phyloP scores from a whole-genome alignment of 2,797 vertebrate genomes.

The Sebastes itinus region DNA sequence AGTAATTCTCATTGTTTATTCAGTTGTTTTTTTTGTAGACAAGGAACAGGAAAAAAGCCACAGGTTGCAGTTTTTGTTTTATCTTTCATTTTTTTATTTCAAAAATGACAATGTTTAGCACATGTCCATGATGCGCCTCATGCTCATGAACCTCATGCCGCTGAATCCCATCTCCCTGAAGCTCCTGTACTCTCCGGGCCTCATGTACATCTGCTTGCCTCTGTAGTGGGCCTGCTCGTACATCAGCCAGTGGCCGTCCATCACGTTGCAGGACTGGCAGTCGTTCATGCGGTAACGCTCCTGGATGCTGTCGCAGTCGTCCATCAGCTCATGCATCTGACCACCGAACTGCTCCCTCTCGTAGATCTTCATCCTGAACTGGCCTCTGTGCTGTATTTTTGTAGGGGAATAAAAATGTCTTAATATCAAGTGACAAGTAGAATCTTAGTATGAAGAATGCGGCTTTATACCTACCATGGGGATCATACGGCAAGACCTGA shows the following conservation, averaged over 20 bases:
- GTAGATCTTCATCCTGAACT: slow-evolving; percentile 62
- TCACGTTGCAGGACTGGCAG: slow-evolving; percentile 68
- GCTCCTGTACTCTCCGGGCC: slow-evolving; percentile 74
- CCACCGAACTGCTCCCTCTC: slow-evolving; percentile 72
- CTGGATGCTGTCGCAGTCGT: slow-evolving; percentile 69
- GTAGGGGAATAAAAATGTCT: neutral
- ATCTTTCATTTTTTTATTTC: slow-evolving; percentile 32
- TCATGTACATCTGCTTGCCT: slow-evolving; percentile 72
- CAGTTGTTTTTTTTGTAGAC: neutral
- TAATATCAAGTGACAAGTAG: neutral
- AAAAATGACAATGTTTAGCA: slow-evolving; percentile 19
- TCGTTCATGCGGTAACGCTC: slow-evolving; percentile 69
- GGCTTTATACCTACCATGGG: slow-evolving; percentile 22
- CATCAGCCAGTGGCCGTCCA: slow-evolving; percentile 73
- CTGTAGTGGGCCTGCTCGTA: slow-evolving; percentile 68
- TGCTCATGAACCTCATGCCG: slow-evolving; percentile 61
- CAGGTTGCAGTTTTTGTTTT: neutral
- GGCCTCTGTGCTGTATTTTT: slow-evolving; percentile 49
- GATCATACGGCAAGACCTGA: slow-evolving; percentile 75
- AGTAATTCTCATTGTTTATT: neutral
- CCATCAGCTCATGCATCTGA: slow-evolving; percentile 60
- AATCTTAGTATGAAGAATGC: neutral
- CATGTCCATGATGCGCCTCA: slow-evolving; percentile 51
- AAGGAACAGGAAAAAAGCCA: neutral
- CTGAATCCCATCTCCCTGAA: slow-evolving; percentile 57